phyloP scores from a whole-genome alignment of 2,113 vertebrate genomes.

The Arvicanthis niloticus region DNA sequence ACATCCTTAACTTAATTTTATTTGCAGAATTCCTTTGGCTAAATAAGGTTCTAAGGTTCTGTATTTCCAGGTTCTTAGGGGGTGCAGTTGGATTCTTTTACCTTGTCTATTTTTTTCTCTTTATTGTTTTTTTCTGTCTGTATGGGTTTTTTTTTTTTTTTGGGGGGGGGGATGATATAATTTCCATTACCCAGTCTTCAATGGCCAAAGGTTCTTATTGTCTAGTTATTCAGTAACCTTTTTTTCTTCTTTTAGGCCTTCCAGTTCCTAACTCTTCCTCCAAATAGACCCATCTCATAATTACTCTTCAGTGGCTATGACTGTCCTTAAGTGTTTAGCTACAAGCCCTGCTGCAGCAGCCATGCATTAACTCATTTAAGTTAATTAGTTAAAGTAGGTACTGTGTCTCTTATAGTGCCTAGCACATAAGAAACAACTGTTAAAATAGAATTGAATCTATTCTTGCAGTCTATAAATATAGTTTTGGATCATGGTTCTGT shows the following conservation, averaged over 20 bases:
- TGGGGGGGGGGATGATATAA: neutral
- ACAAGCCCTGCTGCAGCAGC: neutral
- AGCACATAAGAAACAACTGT: neutral
- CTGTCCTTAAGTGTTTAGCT: neutral
- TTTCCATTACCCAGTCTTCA: neutral
- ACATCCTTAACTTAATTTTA: neutral
- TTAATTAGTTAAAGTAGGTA: neutral
- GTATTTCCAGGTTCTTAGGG: neutral
- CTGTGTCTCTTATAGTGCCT: neutral
- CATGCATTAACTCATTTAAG: slow-evolving; percentile 6
- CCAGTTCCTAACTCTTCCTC: neutral
- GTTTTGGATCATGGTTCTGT: slow-evolving; percentile 64
- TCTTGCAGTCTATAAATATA: slow-evolving; percentile 63
- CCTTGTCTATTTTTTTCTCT: too few relatives aligned
- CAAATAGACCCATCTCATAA: neutral
- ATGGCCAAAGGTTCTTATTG: neutral
- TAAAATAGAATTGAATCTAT: slow-evolving; percentile 56
- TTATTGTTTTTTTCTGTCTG: too few relatives aligned
- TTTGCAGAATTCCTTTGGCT: neutral
- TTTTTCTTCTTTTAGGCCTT: neutral
- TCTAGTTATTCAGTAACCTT: neutral
- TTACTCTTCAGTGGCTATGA: neutral
- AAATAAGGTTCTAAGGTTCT: neutral
- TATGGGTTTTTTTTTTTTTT: neutral
- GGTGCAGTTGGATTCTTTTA: neutral